Base-by-base conservation (phyloP, 2,113 vertebrate species). In the Macquaria ambigua region DNA sequence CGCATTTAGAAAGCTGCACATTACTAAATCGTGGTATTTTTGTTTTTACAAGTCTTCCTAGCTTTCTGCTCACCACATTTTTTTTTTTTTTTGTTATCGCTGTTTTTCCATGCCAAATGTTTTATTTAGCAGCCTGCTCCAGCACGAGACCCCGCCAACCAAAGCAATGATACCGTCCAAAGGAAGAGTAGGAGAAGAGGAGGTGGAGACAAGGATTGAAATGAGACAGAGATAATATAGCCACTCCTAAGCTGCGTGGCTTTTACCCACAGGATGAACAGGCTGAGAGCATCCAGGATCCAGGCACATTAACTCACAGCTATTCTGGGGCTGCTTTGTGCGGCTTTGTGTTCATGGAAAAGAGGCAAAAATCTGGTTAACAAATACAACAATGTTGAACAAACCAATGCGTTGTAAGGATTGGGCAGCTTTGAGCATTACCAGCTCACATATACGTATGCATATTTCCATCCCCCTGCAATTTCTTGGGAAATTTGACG, bases 301-400 rank as follows among this genome's bases (percentile, higher is more conserved):
- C 84, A 88, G 82, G 81, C 87, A 88, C 89, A 92, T 94, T 90
- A 94, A 92, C 87, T 81, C 86, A 48, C 82, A 74, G 77, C 93
- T 94, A 92, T 94, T 95, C 86, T 81, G 67, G 67, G 81, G 87
- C 48, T 59, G 71, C 87, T 94, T 95, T 94, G 84, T 92, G 88
- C 80, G 87, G 83, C 77, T 90, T 87, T 94, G 91, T 95, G 94
- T 93, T 93, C 75, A 37, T 66, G 67, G 70, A 90, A 89, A 89
- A 86, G 71, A 89, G 83, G 81, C 79, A 79, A 84, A 87, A 88
- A 90, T 91, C 86, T 84, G 85, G 84, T 89, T 89, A 93, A 93
- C 86, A 93, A 91, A 87, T 66, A 63, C 85, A 77, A 79, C 74
- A 82, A 76, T 81, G 83, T 75, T 76, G 48, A 80, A 66, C 79